Evolutionary conservation across 2,888 invertebrate genomes (phyloP).

Genomic region (Agonopterix heracliana): DNA sequence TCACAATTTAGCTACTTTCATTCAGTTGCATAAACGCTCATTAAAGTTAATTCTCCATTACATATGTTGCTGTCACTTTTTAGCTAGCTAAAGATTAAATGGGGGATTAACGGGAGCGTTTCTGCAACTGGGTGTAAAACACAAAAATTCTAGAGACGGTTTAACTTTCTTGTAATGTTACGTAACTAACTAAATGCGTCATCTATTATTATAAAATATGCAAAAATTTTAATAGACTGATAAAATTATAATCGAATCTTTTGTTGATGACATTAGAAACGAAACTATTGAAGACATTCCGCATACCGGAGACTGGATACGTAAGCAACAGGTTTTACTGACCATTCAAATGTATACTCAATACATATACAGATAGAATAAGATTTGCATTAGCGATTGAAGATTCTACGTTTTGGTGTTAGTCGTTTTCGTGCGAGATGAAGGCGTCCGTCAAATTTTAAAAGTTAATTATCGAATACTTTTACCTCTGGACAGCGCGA

Average conservation of each 20-base stretch:
- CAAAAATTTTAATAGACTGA: slow-evolving; percentile 36
- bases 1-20: no score
- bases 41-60: no score
- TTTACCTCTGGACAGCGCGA: slow-evolving; percentile 48
- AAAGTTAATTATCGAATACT: slow-evolving; percentile 74
- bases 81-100: no score
- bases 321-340: slow-evolving; percentile 36
- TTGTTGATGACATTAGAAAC: slow-evolving; percentile 41
- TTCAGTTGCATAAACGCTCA: no score
- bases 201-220: slow-evolving; percentile 21
- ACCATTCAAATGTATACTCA: slow-evolving; percentile 10
- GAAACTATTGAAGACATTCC: slow-evolving; percentile 30
- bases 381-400: slow-evolving; percentile 17
- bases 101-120: no score
- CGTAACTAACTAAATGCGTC: neutral
- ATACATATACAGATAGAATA: neutral
- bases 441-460: slow-evolving; percentile 70
- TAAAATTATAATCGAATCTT: slow-evolving; percentile 23
- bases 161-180: neutral
- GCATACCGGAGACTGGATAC: slow-evolving; percentile 21
- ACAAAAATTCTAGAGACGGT: neutral
- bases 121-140: no score
- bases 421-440: slow-evolving; percentile 33
- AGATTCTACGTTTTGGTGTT: slow-evolving; percentile 18
- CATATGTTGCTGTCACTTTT: no score